Conservation (phyloP, 1,140 invertebrate genomes). For the Listronotus bonariensis region DNA sequence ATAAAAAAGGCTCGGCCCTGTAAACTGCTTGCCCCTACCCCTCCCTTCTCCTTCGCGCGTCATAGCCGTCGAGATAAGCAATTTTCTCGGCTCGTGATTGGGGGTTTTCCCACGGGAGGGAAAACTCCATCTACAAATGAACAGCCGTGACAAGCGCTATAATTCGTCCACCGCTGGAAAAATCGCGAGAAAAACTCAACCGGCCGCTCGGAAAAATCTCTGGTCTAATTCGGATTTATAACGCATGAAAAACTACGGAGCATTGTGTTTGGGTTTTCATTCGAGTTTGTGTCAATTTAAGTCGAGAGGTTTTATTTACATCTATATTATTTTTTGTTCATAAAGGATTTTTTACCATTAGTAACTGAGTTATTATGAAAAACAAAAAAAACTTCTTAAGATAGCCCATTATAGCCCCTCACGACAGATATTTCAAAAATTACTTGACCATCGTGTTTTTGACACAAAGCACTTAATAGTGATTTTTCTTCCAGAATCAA, state of each 20-base stretch:
- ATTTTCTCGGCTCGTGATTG: conserved; percentile 75
- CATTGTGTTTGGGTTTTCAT: neutral
- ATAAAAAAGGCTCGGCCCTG: conserved; percentile 14
- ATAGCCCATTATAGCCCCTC: too few species aligned
- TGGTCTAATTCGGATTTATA: conserved; percentile 33
- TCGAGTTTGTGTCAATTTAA: neutral
- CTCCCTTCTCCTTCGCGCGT: conserved; percentile 19
- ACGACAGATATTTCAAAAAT: too few species aligned
- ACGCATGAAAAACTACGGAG: conserved; percentile 24
- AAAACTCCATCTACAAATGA: conserved; percentile 77
- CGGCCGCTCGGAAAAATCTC: conserved; percentile 29
- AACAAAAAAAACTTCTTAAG: too few species aligned
- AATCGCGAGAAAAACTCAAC: conserved; percentile 46
- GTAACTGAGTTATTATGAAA: too few species aligned
- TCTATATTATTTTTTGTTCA: too few species aligned
- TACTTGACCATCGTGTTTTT: too few species aligned
- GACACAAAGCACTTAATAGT: too few species aligned
- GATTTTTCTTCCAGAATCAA: too few species aligned
- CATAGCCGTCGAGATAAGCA: conserved; percentile 58
- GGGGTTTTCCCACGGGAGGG: conserved; percentile 68
- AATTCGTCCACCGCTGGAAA: conserved; percentile 61
- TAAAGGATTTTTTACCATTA: too few species aligned
- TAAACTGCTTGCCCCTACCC: neutral
- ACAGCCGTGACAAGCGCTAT: conserved; percentile 74
- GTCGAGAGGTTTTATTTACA: neutral